Evolutionary conservation across 1,140 invertebrate species (phyloP).

Genomic region (Drosophila ohnishii): DNA sequence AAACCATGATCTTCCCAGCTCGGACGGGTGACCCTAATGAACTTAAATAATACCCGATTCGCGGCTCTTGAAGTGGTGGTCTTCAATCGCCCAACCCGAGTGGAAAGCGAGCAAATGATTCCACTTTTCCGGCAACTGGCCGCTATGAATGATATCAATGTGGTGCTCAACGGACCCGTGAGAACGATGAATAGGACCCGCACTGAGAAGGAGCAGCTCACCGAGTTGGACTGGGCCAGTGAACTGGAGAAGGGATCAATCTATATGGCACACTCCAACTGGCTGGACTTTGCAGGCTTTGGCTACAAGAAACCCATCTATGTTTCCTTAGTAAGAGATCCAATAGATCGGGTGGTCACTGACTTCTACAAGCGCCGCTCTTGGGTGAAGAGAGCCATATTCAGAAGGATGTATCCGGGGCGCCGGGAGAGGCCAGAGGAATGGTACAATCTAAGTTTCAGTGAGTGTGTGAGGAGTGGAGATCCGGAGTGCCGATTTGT

Average conservation of each 20-base stretch:
- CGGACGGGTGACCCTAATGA: constrained; percentile 50
- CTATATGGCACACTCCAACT: constrained; percentile 75
- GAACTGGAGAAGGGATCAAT: constrained; percentile 57
- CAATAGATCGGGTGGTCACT: constrained; percentile 93
- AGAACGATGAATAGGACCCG: constrained; percentile 36
- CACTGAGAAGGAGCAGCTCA: constrained; percentile 89
- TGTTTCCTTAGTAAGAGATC: constrained; percentile 93
- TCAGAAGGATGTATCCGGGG: constrained; percentile 91
- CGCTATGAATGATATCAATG: constrained; percentile 83
- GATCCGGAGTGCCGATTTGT: constrained; percentile 93
- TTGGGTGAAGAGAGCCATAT: constrained; percentile 92
- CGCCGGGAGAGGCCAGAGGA: constrained; percentile 91
- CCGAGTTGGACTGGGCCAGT: constrained; percentile 78
- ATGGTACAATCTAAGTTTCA: constrained; percentile 95
- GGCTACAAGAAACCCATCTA: constrained; percentile 91
- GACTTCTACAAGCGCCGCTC: constrained; percentile 89
- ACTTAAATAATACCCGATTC: constrained; percentile 90
- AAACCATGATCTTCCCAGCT: constrained; percentile 43
- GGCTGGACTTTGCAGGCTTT: constrained; percentile 87
- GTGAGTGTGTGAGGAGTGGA: constrained; percentile 91
- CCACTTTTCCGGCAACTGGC: constrained; percentile 88
- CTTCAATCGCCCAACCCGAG: constrained; percentile 94
- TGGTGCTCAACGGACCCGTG: constrained; percentile 63
- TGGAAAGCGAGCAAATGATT: constrained; percentile 87
- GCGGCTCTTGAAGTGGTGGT: constrained; percentile 89